Percentiles rank a stretch among this genome's conserved stretches.
Evolutionary conservation across 2,113 vertebrate species (phyloP).

Genomic region (Vombatus ursinus): DNA sequence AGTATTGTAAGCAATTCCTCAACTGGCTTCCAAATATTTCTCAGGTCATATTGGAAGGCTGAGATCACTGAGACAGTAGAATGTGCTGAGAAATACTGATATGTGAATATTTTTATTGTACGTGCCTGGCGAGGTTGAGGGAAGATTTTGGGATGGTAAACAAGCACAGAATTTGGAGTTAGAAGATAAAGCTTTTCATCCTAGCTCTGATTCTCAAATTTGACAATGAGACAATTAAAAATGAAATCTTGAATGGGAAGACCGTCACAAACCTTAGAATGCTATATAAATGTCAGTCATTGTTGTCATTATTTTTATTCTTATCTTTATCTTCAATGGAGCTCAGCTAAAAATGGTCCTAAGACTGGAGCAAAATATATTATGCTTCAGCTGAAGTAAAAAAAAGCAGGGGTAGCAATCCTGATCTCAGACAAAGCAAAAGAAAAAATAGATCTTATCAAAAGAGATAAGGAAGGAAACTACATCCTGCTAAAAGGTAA

Average conservation of each 20-base stretch:
- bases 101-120: not conserved
- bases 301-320: not conserved
- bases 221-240: not conserved
- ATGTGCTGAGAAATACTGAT: not conserved
- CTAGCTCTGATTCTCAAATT: not conserved
- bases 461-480: no score
- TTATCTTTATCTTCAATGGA: not conserved
- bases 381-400: no score
- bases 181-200: not conserved
- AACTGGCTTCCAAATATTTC: not conserved
- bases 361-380: no score
- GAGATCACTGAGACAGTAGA: not conserved
- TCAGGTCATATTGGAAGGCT: not conserved
- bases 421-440: no score
- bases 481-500: no score
- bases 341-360: not conserved
- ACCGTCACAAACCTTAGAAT: not conserved
- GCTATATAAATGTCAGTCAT: not conserved
- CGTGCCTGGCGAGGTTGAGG: not conserved
- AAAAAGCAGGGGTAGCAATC: no score
- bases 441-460: no score
- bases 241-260: not conserved
- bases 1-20: slow-evolving; percentile 22
- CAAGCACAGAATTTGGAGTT: not conserved
- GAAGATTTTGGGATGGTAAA: not conserved